A percentile compares a stretch with the other conserved stretches of the same genome.
These are phyloP conservation scores for Nannoperca australis DNA, from an alignment of 2,797 vertebrate genomes.

Conservation along the genomic window DNA sequence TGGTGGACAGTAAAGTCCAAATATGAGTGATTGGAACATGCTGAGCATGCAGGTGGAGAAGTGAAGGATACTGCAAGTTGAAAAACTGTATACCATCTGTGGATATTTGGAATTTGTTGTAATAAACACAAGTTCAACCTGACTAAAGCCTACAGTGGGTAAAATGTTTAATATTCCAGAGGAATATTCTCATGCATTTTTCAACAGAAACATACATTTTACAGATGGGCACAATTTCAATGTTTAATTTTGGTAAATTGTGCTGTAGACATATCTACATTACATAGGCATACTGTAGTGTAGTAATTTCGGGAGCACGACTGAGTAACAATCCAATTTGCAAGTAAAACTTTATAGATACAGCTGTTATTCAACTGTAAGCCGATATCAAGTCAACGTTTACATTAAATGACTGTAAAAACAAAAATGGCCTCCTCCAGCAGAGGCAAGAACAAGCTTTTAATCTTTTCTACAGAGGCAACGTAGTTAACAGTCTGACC, in stretches of 20 bases:
- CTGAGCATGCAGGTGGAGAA: not conserved
- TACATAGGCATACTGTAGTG: not conserved
- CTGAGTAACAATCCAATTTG: no score
- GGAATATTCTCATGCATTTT: not conserved
- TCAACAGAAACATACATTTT: no score
- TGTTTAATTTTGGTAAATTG: no score
- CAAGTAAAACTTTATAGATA: not conserved
- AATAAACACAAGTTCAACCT: not conserved
- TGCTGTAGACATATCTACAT: not conserved
- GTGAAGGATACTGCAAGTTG: not conserved
- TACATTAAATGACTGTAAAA: not conserved
- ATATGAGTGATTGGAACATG: not conserved
- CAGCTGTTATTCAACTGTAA: not conserved
- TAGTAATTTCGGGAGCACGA: not conserved
- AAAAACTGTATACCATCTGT: not conserved
- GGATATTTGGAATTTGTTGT: not conserved
- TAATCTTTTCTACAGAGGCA: not conserved
- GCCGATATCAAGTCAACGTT: not conserved
- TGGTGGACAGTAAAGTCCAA: no score
- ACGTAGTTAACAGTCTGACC: not conserved
- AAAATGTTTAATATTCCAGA: not conserved
- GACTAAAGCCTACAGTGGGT: not conserved
- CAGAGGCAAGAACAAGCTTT: not conserved
- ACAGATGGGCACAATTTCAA: no score
- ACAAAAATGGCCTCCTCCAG: slow-evolving; percentile 10